Conservation (phyloP, 92 coral and sea anemone genomes). For the Umimayanthus chanpuru region DNA sequence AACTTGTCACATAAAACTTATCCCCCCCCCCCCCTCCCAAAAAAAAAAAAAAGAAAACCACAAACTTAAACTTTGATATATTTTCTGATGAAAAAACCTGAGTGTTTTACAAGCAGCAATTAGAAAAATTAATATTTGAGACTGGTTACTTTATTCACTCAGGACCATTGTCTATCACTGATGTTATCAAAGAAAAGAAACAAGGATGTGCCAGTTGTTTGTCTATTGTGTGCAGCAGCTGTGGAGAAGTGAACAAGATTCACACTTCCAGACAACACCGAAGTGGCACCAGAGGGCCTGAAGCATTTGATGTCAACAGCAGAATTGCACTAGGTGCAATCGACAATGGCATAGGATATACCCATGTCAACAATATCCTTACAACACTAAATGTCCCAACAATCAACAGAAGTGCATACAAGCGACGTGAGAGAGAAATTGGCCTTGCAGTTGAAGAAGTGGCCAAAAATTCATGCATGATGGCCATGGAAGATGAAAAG, state of each 20-base stretch:
- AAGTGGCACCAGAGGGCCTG: neutral
- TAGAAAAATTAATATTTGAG: no score
- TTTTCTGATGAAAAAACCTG: no score
- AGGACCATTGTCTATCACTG: no score
- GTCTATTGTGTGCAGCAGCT: neutral
- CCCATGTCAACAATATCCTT: neutral
- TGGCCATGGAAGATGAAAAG: slow-evolving; percentile 11
- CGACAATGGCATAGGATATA: slow-evolving; percentile 34
- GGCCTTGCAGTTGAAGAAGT: slow-evolving; percentile 16
- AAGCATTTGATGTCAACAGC: neutral
- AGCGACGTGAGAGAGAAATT: slow-evolving; percentile 24
- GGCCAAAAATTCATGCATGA: neutral
- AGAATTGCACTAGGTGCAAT: slow-evolving; percentile 31
- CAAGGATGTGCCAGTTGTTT: slow-evolving; percentile 18
- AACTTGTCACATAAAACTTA: no score
- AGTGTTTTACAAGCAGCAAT: no score
- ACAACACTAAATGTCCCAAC: slow-evolving; percentile 14
- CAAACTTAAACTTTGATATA: no score
- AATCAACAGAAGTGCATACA: slow-evolving; percentile 6
- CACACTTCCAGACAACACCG: slow-evolving; percentile 12
- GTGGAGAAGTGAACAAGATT: neutral
- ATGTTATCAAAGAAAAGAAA: neutral
- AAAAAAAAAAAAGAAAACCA: no score
- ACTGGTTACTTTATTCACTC: no score
- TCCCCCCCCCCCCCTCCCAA: no score